These are phyloP conservation scores for Aphodius granarius DNA, from an alignment of 2,888 invertebrate species.

Conservation along the genomic window DNA sequence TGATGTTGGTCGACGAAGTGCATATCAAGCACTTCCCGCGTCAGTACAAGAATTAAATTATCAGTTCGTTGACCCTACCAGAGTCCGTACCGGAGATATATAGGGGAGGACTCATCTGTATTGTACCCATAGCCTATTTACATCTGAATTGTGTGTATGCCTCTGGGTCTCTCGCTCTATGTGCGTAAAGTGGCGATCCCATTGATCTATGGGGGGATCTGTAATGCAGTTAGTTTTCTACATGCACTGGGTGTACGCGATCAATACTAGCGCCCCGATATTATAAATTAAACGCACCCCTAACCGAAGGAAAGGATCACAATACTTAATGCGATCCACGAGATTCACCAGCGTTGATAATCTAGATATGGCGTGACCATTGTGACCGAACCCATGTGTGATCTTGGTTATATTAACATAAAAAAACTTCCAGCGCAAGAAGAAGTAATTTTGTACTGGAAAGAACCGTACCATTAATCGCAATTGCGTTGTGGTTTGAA, in stretches of 20 bases:
- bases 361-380: neutral
- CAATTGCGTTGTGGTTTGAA: too few relatives aligned
- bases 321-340: neutral
- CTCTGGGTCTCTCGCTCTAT: neutral
- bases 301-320: neutral
- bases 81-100: slow-evolving; percentile 20
- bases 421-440: too few relatives aligned
- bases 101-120: slow-evolving; percentile 35
- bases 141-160: slow-evolving; percentile 5
- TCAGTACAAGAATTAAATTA: slow-evolving; percentile 47
- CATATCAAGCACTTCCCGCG: slow-evolving; percentile 43
- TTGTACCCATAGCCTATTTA: slow-evolving; percentile 2
- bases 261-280: neutral
- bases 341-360: neutral
- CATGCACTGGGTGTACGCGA: neutral
- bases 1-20: slow-evolving; percentile 28
- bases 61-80: slow-evolving; percentile 44
- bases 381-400: neutral
- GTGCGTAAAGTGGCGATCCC: slow-evolving; percentile 7
- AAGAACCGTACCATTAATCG: too few relatives aligned
- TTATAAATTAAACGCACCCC: neutral
- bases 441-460: too few relatives aligned
- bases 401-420: neutral
- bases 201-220: slow-evolving; percentile 2
- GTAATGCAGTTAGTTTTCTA: slow-evolving; percentile 6